Conservation (phyloP, 1,140 invertebrate species). For the Limonius californicus region DNA sequence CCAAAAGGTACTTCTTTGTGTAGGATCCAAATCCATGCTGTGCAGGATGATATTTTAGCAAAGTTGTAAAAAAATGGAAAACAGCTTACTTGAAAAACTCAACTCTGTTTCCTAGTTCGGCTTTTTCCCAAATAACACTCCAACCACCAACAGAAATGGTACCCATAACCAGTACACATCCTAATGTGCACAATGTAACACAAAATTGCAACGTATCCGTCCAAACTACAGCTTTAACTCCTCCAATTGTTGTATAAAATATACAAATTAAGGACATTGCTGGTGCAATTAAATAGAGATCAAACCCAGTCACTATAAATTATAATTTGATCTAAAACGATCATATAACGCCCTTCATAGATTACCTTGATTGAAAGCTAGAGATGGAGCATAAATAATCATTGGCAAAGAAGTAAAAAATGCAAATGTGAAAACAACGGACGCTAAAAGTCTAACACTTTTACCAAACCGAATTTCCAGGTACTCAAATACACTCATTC, state of each 20-base stretch:
- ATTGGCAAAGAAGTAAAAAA: constrained; percentile 58
- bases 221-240: constrained; percentile 68
- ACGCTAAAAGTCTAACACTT: constrained; percentile 58
- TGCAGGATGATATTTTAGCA: background rate
- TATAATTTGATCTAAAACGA: background rate
- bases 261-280: constrained; percentile 72
- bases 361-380: constrained; percentile 61
- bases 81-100: constrained; percentile 19
- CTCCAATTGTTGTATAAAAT: constrained; percentile 65
- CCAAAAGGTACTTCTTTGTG: constrained; percentile 56
- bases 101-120: background rate
- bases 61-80: background rate
- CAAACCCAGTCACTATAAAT: constrained; percentile 64
- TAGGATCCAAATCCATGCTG: constrained; percentile 54
- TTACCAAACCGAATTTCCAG: constrained; percentile 64
- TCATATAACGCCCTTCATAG: no score
- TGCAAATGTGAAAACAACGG: constrained; percentile 61
- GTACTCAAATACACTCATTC: constrained; percentile 70
- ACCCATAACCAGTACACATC: constrained; percentile 64
- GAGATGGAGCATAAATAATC: constrained; percentile 60
- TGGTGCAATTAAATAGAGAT: constrained; percentile 62
- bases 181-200: constrained; percentile 65
- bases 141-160: constrained; percentile 37
- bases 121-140: background rate
- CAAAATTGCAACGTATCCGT: constrained; percentile 70